phyloP scores from a whole-genome alignment of 2,888 invertebrate genomes.

The Acleris sparsana region DNA sequence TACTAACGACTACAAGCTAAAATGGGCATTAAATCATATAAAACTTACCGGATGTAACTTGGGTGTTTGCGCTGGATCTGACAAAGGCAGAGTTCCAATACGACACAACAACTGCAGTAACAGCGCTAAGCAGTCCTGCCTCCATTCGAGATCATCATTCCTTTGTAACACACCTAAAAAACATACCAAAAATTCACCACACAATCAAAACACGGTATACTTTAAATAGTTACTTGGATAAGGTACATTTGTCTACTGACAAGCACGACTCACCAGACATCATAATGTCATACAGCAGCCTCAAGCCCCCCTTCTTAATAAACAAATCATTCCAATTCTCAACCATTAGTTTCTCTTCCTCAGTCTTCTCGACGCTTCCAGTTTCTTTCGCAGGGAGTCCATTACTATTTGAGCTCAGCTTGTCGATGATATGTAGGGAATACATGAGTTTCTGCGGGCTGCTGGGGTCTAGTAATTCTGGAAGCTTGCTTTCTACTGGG shows the following conservation, averaged over 20 bases:
- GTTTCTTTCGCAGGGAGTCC: slow-evolving; percentile 62
- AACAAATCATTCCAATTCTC: slow-evolving; percentile 90
- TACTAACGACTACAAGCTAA: too few relatives aligned
- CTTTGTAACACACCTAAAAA: slow-evolving; percentile 86
- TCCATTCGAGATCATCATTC: slow-evolving; percentile 93
- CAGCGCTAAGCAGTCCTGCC: slow-evolving; percentile 96
- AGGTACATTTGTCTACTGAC: slow-evolving; percentile 34
- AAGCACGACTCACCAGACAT: slow-evolving; percentile 86
- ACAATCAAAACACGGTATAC: slow-evolving; percentile 24
- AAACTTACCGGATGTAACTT: slow-evolving; percentile 85
- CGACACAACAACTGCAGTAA: slow-evolving; percentile 93
- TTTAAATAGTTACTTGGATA: neutral
- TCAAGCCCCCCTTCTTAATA: slow-evolving; percentile 93
- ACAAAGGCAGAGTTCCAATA: slow-evolving; percentile 88
- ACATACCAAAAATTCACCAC: neutral
- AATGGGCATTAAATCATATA: neutral
- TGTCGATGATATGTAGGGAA: slow-evolving; percentile 92
- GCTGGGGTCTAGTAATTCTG: slow-evolving; percentile 91
- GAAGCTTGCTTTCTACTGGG: slow-evolving; percentile 86
- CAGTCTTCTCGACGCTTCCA: slow-evolving; percentile 58
- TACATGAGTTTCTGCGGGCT: slow-evolving; percentile 98
- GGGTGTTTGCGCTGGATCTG: slow-evolving; percentile 72
- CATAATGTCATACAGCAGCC: slow-evolving; percentile 95
- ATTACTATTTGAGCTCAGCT: slow-evolving; percentile 67
- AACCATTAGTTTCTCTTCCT: slow-evolving; percentile 62